Percentiles rank a stretch among this genome's conserved stretches.
Conservation (phyloP, 1,140 invertebrate genomes). For the Calycopis cecrops region DNA sequence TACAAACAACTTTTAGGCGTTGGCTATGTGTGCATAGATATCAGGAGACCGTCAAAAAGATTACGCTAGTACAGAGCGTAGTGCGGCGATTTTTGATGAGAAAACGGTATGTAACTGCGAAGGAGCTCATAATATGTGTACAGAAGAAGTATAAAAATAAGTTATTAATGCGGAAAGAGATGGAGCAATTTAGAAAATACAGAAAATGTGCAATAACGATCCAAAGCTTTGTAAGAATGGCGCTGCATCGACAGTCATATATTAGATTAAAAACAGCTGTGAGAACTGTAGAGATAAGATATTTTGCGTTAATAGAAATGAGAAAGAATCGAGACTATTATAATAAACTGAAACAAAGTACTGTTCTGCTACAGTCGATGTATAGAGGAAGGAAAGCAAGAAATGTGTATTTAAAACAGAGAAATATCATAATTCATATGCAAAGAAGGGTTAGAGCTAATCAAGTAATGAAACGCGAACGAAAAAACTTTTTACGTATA, state of each 20-base stretch:
- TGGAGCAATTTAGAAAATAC: constrained; percentile 38
- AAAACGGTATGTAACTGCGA: constrained; percentile 46
- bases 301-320: constrained; percentile 57
- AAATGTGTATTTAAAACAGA: constrained; percentile 42
- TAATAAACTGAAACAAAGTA: constrained; percentile 36
- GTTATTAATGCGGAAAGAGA: constrained; percentile 45
- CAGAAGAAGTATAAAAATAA: constrained; percentile 70
- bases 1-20: constrained; percentile 69
- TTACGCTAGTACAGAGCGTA: constrained; percentile 44
- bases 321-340: constrained; percentile 59
- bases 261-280: constrained; percentile 38
- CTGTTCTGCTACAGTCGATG: constrained; percentile 54
- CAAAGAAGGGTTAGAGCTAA: constrained; percentile 66
- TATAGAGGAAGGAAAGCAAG: constrained; percentile 51
- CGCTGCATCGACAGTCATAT: constrained; percentile 35
- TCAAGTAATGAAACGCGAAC: constrained; percentile 48
- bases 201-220: constrained; percentile 47
- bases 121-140: constrained; percentile 45
- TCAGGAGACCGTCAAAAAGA: constrained; percentile 31
- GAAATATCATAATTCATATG: constrained; percentile 44
- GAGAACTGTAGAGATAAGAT: constrained; percentile 43
- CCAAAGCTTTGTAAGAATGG: constrained; percentile 67
- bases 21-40: constrained; percentile 52
- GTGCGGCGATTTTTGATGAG: constrained; percentile 39
- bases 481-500: constrained; percentile 49